phyloP scores from a whole-genome alignment of 1,140 invertebrate species.

The Lasaia peninsularis region DNA sequence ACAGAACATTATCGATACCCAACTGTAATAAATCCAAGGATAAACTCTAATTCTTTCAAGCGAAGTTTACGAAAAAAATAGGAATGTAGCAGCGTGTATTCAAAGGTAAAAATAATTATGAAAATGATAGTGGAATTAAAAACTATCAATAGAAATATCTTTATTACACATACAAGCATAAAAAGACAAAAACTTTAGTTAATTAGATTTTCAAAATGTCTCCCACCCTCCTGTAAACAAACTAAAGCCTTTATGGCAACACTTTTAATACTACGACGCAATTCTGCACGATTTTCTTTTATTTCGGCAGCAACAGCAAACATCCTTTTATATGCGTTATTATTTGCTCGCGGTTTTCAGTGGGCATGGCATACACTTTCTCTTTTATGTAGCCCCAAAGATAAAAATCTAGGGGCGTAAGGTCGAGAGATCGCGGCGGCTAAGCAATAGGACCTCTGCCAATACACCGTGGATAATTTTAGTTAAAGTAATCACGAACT shows the following conservation, averaged over 20 bases:
- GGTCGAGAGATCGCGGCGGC: not conserved
- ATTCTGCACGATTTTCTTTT: slow-evolving; percentile 5
- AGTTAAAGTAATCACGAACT: not conserved
- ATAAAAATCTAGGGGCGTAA: slow-evolving; percentile 7
- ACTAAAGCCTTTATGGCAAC: not conserved
- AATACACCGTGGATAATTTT: slow-evolving; percentile 3
- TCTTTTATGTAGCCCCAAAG: not conserved
- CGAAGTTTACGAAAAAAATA: no score
- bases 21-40: no score
- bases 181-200: no score
- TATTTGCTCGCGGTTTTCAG: not conserved
- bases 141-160: no score
- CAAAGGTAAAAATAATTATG: no score
- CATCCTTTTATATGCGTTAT: not conserved
- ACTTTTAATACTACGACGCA: not conserved
- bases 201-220: no score
- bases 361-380: not conserved
- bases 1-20: no score
- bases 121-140: no score
- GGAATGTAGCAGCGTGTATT: no score
- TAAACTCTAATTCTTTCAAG: no score
- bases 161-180: no score
- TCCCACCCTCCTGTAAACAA: no score
- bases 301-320: slow-evolving; percentile 2
- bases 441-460: not conserved